Base-by-base conservation (phyloP, 2,888 invertebrate species). In the Plagodis pulveraria region DNA sequence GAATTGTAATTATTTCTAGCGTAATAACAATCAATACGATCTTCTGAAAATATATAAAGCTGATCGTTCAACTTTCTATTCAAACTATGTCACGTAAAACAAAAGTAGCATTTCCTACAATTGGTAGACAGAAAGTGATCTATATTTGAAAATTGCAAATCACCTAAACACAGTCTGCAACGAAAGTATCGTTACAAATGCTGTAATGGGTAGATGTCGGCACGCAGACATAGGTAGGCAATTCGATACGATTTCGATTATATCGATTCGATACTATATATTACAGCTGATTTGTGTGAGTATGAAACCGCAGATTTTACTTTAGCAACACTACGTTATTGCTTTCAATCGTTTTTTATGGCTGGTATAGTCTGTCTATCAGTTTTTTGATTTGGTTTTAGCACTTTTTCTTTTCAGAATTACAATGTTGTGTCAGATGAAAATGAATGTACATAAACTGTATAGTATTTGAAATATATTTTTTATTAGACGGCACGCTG, bases 161-260 rank as follows among this genome's bases (percentile, higher is more conserved):
- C 50, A 58, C 58, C 42, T 62, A 59, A 62, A 56, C 60, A 55
- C 43, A 63, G 59, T 22, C 43, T 53, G 55, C 47, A 41, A 6
- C 48, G 62, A 63, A 63, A 69, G 66, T 60, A 62, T 42, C 50
- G 63, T 71, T 71, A 66, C 69, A 67, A 69, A 67, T 65, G 52
- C 62, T 51, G 56, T 65, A 66, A 68, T 68, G 58, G 58, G 49
- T 44, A 47, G 47, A 48, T 50, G 48, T 50, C 22, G 40, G 40
- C 40, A 22, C 56, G 62, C 63, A 67, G 64, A 66, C 64, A 65
- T 59, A 59, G 42, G 53, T 54, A 62, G 63, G 60, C 62, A 65
- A 71, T 67, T 59, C 61, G 63, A 67, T 63, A 64, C 63, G 61
- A 63, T 6, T 10, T 10, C 40, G 40, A 36, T 11, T 9, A 32